phyloP scores from a whole-genome alignment of 2,797 vertebrate species.

The Micropoecilia bifurca region DNA sequence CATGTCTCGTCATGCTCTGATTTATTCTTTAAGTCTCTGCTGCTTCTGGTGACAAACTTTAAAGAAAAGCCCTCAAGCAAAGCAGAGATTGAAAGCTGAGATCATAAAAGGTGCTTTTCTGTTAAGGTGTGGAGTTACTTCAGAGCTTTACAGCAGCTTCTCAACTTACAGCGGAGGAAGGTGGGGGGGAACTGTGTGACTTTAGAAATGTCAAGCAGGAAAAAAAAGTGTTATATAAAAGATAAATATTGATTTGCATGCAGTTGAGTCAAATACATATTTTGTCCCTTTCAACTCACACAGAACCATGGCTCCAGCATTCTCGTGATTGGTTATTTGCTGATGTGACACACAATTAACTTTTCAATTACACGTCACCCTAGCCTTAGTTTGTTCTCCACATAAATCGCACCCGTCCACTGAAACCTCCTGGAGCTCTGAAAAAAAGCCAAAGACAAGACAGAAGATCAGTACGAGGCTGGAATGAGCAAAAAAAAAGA shows the following conservation, averaged over 20 bases:
- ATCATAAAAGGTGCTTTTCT: conserved; percentile 5
- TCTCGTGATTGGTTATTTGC: neutral
- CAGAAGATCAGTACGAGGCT: neutral
- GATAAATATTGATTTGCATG: neutral
- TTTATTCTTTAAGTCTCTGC: conserved; percentile 29
- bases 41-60: conserved; percentile 29
- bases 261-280: neutral
- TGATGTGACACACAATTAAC: neutral
- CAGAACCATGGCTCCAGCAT: neutral
- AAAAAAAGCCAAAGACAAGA: neutral
- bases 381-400: neutral
- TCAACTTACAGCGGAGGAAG: neutral
- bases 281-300: neutral
- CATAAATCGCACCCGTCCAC: neutral
- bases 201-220: neutral
- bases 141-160: neutral
- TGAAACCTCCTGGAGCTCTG: neutral
- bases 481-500: neutral
- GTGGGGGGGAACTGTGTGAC: neutral
- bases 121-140: conserved; percentile 11
- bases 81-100: conserved; percentile 18
- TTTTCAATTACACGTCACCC: neutral
- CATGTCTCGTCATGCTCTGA: conserved; percentile 13
- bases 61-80: conserved; percentile 42
- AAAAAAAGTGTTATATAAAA: neutral